Conservation (phyloP, 1,140 invertebrate species). For the Amyelois transitella region DNA sequence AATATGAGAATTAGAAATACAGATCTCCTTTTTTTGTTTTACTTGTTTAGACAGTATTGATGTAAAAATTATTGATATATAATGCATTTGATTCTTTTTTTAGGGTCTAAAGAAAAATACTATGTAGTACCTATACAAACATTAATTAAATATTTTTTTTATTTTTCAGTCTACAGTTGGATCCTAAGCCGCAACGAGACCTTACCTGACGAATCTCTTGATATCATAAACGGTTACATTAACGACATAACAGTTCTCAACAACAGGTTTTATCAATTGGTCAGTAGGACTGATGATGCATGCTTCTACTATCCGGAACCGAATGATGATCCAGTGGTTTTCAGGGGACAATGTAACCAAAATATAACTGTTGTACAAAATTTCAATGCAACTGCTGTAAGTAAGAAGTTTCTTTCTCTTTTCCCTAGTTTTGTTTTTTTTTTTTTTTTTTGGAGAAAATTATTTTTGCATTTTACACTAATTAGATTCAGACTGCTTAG, state of each 20-base stretch:
- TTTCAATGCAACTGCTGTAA: conserved; percentile 33
- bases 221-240: conserved; percentile 27
- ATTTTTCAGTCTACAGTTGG: conserved; percentile 47
- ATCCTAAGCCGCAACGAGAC: conserved; percentile 42
- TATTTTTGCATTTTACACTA: no score
- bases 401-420: no score
- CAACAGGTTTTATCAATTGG: conserved; percentile 34
- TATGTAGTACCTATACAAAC: no score
- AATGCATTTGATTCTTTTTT: no score
- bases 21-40: no score
- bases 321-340: conserved; percentile 23
- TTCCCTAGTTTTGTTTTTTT: no score
- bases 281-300: conserved; percentile 25
- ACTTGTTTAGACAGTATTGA: no score
- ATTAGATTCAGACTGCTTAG: no score
- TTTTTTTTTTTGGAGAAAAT: no score
- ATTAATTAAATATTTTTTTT: conserved; percentile 6
- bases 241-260: conserved; percentile 28
- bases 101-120: no score
- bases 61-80: no score
- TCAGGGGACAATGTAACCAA: conserved; percentile 39
- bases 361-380: conserved; percentile 30
- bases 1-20: no score
- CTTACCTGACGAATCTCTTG: conserved; percentile 16
- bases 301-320: conserved; percentile 44